phyloP scores from a whole-genome alignment of 1,140 invertebrate genomes.

The Heliconius himera region DNA sequence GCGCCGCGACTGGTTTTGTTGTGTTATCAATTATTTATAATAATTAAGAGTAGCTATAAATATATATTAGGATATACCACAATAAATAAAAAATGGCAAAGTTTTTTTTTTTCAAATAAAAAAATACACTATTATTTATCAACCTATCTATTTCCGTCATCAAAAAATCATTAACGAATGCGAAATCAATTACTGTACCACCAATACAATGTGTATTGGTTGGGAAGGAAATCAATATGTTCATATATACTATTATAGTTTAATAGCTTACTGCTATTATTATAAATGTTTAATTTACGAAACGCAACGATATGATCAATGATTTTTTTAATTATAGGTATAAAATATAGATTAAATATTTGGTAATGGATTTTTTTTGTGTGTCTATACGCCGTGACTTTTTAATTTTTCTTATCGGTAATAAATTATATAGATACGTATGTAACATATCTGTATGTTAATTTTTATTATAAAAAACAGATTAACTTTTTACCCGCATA shows the following conservation, averaged over 20 bases:
- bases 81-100: not conserved
- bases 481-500: no score
- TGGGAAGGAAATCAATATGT: not conserved
- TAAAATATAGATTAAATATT: not conserved
- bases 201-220: not conserved
- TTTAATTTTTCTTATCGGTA: not conserved
- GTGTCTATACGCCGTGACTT: not conserved
- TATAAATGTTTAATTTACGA: constrained; percentile 1
- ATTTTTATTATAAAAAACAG: no score
- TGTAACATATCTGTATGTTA: no score
- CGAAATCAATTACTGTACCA: not conserved
- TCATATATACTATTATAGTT: not conserved
- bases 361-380: not conserved
- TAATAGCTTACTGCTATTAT: constrained; percentile 5
- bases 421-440: not conserved
- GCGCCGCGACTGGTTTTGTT: not conserved
- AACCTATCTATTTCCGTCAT: not conserved
- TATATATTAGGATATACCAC: not conserved
- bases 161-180: constrained; percentile 1
- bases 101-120: not conserved
- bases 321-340: not conserved
- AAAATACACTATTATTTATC: not conserved
- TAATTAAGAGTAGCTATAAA: no score
- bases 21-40: no score
- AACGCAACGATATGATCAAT: not conserved